phyloP scores from a whole-genome alignment of 2,797 vertebrate genomes.

The Propithecus perrieri region DNA sequence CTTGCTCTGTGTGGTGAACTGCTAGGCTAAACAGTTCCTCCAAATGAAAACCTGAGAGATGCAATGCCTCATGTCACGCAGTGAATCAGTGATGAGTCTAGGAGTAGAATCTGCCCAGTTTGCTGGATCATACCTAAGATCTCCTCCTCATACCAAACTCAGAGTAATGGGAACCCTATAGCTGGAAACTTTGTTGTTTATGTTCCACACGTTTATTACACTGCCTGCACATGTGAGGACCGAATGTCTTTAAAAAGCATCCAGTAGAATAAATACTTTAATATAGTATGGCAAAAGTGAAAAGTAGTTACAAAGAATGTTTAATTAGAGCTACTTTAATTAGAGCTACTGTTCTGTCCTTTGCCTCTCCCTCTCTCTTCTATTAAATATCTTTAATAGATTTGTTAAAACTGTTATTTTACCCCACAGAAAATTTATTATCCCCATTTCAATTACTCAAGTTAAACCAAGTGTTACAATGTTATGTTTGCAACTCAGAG shows the following conservation, averaged over 20 bases:
- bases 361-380: not conserved
- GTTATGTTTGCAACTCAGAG: not conserved
- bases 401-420: not conserved
- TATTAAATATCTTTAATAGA: not conserved
- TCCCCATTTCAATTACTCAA: not conserved
- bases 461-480: not conserved
- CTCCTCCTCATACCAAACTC: not conserved
- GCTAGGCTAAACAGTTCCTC: not conserved
- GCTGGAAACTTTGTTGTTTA: not conserved
- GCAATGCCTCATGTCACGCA: not conserved
- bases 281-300: not conserved
- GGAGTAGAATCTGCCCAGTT: not conserved
- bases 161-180: not conserved
- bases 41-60: not conserved
- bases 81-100: not conserved
- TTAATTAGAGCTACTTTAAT: not conserved
- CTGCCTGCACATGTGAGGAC: not conserved
- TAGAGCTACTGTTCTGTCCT: not conserved
- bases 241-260: constrained; percentile 16
- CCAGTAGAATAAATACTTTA: not conserved
- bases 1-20: not conserved
- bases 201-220: not conserved
- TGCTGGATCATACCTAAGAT: not conserved
- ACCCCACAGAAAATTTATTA: not conserved
- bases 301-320: not conserved